Evolutionary conservation across 1,140 invertebrate species (phyloP).

Genomic region (Neuroterus valhalla): DNA sequence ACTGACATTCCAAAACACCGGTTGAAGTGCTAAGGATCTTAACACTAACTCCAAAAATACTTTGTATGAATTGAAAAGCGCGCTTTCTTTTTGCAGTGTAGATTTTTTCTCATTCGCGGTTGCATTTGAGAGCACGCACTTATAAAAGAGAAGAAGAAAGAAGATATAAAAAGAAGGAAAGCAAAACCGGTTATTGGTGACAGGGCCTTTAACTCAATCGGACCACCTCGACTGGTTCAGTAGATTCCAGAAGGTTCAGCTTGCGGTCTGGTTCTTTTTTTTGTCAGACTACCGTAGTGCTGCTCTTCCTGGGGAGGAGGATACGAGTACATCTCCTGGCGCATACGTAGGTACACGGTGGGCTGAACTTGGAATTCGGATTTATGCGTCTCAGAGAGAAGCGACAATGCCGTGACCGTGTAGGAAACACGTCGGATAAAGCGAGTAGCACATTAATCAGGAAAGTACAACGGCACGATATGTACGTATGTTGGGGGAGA

Average conservation of each 20-base stretch:
- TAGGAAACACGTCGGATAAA: constrained; percentile 45
- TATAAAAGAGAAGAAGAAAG: too few relatives aligned
- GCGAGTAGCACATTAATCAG: constrained; percentile 55
- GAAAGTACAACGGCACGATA: constrained; percentile 41
- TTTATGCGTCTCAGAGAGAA: constrained; percentile 41
- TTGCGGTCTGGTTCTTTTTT: not conserved
- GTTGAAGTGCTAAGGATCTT: too few relatives aligned
- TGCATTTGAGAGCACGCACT: not conserved
- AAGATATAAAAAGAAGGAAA: not conserved
- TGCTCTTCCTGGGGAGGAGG: not conserved
- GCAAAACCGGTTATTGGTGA: not conserved
- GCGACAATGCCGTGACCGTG: constrained; percentile 29
- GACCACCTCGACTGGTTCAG: constrained; percentile 13
- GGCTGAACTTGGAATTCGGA: constrained; percentile 41
- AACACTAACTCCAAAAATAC: too few relatives aligned
- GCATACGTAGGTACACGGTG: constrained; percentile 29
- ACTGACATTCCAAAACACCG: too few relatives aligned
- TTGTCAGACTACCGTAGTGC: constrained; percentile 14
- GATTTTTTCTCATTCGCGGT: not conserved
- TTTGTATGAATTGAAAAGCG: too few relatives aligned
- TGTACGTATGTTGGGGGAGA: constrained; percentile 11
- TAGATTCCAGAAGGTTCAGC: not conserved
- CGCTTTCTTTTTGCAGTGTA: too few relatives aligned
- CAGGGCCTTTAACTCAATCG: constrained; percentile 23
- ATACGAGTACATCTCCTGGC: constrained; percentile 6